These are phyloP conservation scores for Metopia argyrocephala DNA, from an alignment of 2,888 invertebrate genomes.

Conservation along the genomic window DNA sequence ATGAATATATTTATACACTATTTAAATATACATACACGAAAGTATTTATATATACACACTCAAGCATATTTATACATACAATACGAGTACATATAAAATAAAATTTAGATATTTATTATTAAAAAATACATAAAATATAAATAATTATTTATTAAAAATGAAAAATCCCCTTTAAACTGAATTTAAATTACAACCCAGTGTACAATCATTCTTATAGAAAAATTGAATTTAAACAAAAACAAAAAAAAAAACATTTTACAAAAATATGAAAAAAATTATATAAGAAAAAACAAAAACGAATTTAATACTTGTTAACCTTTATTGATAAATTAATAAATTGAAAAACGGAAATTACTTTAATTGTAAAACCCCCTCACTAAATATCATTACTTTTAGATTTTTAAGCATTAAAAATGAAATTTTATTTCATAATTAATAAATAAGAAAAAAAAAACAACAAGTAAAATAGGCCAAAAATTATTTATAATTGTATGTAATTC, in stretches of 20 bases:
- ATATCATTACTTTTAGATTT: not conserved
- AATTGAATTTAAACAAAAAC: not conserved
- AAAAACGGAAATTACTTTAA: not conserved
- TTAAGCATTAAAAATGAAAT: not conserved
- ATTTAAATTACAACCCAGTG: slow-evolving; percentile 34
- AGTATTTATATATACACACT: not conserved
- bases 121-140: not conserved
- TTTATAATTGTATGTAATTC: slow-evolving; percentile 11
- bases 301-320: slow-evolving; percentile 52
- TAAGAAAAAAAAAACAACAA: slow-evolving; percentile 12
- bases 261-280: not conserved
- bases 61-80: not conserved
- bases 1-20: slow-evolving; percentile 23
- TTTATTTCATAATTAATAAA: slow-evolving; percentile 16
- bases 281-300: slow-evolving; percentile 15
- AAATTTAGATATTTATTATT: not conserved
- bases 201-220: slow-evolving; percentile 38
- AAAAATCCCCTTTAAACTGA: slow-evolving; percentile 13
- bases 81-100: not conserved
- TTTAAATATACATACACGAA: not conserved
- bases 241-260: too few relatives aligned
- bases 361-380: slow-evolving; percentile 4
- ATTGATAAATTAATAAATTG: slow-evolving; percentile 26
- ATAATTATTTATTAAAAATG: slow-evolving; percentile 33
- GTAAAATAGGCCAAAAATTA: slow-evolving; percentile 50